phyloP scores from a whole-genome alignment of 2,888 invertebrate species.

The Sclerodermus sp. region DNA sequence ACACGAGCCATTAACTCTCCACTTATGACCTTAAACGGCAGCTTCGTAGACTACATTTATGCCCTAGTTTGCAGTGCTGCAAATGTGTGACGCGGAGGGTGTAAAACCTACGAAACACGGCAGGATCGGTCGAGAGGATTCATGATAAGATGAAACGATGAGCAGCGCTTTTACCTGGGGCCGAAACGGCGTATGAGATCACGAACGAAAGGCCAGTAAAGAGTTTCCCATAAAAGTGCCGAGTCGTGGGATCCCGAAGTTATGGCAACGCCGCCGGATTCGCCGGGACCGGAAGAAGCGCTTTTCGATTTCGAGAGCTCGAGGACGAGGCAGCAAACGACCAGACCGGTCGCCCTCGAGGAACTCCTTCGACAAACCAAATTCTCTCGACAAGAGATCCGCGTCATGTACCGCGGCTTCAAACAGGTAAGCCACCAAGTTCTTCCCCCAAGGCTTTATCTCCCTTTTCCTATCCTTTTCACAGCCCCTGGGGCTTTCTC shows the following conservation, averaged over 20 bases:
- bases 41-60: too few species aligned
- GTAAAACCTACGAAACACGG: slow-evolving; percentile 6
- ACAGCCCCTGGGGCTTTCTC: too few species aligned
- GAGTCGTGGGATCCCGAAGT: background rate
- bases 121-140: background rate
- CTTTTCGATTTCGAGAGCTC: slow-evolving; percentile 83
- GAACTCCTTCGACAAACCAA: slow-evolving; percentile 91
- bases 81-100: background rate
- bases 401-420: slow-evolving; percentile 96
- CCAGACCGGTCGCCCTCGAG: slow-evolving; percentile 84
- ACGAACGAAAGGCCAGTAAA: background rate
- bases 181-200: background rate
- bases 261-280: slow-evolving; percentile 86
- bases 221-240: slow-evolving; percentile 5
- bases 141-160: background rate
- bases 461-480: too few species aligned
- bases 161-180: background rate
- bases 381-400: slow-evolving; percentile 92
- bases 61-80: background rate
- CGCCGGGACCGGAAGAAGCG: slow-evolving; percentile 79
- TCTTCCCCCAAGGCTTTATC: too few species aligned
- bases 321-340: slow-evolving; percentile 70
- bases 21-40: too few species aligned
- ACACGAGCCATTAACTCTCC: too few species aligned
- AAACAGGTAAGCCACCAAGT: slow-evolving; percentile 77